phyloP scores from a whole-genome alignment of 92 coral and sea anemone genomes.

The Hydrozoanthus gracilis region DNA sequence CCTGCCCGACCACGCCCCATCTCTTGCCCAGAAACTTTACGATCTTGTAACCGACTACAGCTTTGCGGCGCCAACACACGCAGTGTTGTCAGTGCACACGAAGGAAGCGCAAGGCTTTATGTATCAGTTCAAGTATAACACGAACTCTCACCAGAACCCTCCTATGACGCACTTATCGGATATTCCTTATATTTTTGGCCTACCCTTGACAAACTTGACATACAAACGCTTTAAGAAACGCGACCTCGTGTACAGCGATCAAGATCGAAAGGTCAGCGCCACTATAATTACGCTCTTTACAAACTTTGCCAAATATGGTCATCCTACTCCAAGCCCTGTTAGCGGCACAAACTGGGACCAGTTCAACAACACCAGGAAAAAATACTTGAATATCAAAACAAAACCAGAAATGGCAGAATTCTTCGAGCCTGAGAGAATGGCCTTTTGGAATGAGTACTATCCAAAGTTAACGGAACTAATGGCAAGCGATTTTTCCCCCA shows the following conservation, averaged over 20 bases:
- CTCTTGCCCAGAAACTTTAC: slow-evolving; percentile 47
- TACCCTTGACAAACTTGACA: slow-evolving; percentile 14
- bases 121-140: slow-evolving; percentile 50
- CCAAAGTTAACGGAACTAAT: slow-evolving; percentile 60
- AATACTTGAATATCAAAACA: slow-evolving; percentile 64
- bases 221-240: background rate
- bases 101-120: slow-evolving; percentile 50
- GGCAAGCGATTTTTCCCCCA: slow-evolving; percentile 13
- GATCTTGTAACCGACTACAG: slow-evolving; percentile 51
- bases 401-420: slow-evolving; percentile 58
- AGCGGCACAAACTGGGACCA: slow-evolving; percentile 63
- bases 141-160: background rate
- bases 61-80: slow-evolving; percentile 60
- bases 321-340: slow-evolving; percentile 58
- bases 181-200: slow-evolving; percentile 39
- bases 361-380: slow-evolving; percentile 57
- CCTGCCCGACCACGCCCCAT: slow-evolving; percentile 31
- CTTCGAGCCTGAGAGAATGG: slow-evolving; percentile 72
- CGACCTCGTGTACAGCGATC: slow-evolving; percentile 4
- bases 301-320: slow-evolving; percentile 64
- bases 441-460: slow-evolving; percentile 83
- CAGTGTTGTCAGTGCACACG: slow-evolving; percentile 54
- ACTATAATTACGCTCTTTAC: slow-evolving; percentile 48
- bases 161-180: slow-evolving; percentile 30
- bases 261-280: slow-evolving; percentile 59